Evolutionary conservation across 1,140 invertebrate species (phyloP).

Genomic region (Drosophila tani): DNA sequence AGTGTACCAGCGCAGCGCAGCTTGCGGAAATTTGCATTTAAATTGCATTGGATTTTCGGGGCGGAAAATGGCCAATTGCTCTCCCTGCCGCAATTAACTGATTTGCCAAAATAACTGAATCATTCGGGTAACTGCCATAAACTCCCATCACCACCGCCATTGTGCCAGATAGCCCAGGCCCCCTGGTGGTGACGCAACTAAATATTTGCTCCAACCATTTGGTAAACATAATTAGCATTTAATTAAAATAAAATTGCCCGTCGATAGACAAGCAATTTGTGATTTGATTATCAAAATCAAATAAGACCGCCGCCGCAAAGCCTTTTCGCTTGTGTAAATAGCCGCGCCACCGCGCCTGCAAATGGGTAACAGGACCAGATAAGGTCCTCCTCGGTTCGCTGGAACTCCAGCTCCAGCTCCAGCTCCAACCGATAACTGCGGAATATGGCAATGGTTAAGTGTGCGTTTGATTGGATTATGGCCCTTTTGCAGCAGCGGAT

Average conservation of each 20-base stretch:
- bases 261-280: slow-evolving; percentile 72
- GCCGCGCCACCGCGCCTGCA: not conserved
- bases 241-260: slow-evolving; percentile 80
- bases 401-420: not conserved
- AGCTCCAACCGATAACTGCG: slow-evolving; percentile 49
- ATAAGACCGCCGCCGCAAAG: slow-evolving; percentile 66
- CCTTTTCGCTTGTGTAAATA: slow-evolving; percentile 42
- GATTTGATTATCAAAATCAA: slow-evolving; percentile 81
- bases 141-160: not conserved
- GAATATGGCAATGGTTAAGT: slow-evolving; percentile 56
- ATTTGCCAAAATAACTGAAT: slow-evolving; percentile 28
- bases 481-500: slow-evolving; percentile 28
- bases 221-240: slow-evolving; percentile 83
- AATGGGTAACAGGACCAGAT: slow-evolving; percentile 42
- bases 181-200: slow-evolving; percentile 35
- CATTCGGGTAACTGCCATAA: slow-evolving; percentile 2
- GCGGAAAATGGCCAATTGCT: slow-evolving; percentile 15
- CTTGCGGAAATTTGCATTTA: slow-evolving; percentile 71
- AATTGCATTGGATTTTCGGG: slow-evolving; percentile 55
- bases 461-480: slow-evolving; percentile 73
- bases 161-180: slow-evolving; percentile 4
- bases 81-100: slow-evolving; percentile 45
- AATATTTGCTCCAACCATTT: slow-evolving; percentile 65
- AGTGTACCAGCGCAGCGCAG: slow-evolving; percentile 24
- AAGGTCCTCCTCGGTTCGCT: slow-evolving; percentile 25